phyloP scores from a whole-genome alignment of 1,140 invertebrate species.

The Penaeus vannamei region DNA sequence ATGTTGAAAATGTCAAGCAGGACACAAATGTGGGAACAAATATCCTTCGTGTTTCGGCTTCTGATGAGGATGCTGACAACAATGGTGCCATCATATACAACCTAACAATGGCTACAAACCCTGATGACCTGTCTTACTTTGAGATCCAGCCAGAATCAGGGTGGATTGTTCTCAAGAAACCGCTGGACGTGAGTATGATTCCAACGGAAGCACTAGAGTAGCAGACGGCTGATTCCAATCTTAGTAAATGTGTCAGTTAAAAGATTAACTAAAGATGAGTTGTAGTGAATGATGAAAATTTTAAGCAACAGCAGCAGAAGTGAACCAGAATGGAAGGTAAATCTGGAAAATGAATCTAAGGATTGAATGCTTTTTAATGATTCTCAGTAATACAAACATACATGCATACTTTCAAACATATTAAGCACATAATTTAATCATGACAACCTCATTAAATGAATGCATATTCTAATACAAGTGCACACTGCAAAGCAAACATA shows the following conservation, averaged over 20 bases:
- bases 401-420: too few species aligned
- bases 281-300: too few species aligned
- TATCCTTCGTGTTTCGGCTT: conserved; percentile 92
- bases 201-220: not conserved
- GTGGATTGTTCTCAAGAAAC: conserved; percentile 94
- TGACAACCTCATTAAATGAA: too few species aligned
- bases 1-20: conserved; percentile 96
- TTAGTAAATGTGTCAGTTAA: not conserved
- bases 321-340: too few species aligned
- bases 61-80: conserved; percentile 95
- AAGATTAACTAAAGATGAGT: too few species aligned
- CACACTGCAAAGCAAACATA: too few species aligned
- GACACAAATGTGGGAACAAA: conserved; percentile 96
- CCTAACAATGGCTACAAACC: conserved; percentile 86
- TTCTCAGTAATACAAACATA: too few species aligned
- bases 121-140: conserved; percentile 92
- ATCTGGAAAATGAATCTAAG: too few species aligned
- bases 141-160: conserved; percentile 96
- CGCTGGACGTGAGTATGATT: conserved; percentile 90
- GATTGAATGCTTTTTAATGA: too few species aligned
- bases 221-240: not conserved
- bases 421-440: too few species aligned
- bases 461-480: too few species aligned
- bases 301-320: too few species aligned
- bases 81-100: conserved; percentile 83